phyloP scores from a whole-genome alignment of 2,113 vertebrate genomes.

The Hirundichthys speculiger region DNA sequence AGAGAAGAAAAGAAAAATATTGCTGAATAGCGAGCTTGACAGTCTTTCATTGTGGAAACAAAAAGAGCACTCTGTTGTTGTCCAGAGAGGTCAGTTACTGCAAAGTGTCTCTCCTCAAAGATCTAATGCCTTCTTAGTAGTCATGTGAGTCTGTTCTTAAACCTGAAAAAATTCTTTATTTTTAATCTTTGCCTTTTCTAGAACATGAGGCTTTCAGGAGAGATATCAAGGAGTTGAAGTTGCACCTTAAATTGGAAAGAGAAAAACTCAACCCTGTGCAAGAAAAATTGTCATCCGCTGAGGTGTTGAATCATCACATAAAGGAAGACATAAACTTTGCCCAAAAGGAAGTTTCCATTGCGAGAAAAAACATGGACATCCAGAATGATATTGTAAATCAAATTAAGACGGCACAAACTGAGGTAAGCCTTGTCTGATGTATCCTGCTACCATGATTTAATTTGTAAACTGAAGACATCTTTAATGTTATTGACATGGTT shows the following conservation, averaged over 20 bases:
- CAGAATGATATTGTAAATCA: constrained; percentile 67
- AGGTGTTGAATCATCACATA: constrained; percentile 71
- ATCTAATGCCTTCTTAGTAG: background rate
- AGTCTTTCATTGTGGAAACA: constrained; percentile 82
- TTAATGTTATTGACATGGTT: background rate
- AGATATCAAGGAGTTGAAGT: constrained; percentile 79
- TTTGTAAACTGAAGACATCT: constrained; percentile 7
- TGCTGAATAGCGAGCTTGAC: constrained; percentile 77
- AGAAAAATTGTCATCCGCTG: constrained; percentile 53
- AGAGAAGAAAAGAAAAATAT: constrained; percentile 77
- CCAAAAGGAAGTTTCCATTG: constrained; percentile 78
- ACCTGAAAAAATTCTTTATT: constrained; percentile 1
- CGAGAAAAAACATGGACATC: constrained; percentile 79
- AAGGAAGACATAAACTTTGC: constrained; percentile 77
- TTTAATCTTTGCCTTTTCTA: constrained; percentile 38
- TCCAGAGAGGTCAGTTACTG: constrained; percentile 81
- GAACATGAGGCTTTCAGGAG: constrained; percentile 77
- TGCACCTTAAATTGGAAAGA: constrained; percentile 75
- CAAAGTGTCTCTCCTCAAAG: background rate
- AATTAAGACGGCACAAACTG: constrained; percentile 47
- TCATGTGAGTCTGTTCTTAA: background rate
- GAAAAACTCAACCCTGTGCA: constrained; percentile 58
- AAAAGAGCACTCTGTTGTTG: constrained; percentile 75
- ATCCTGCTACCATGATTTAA: background rate
- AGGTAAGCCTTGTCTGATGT: constrained; percentile 68